Evolutionary conservation across 1,140 invertebrate genomes (phyloP).

Genomic region (Limonius californicus): DNA sequence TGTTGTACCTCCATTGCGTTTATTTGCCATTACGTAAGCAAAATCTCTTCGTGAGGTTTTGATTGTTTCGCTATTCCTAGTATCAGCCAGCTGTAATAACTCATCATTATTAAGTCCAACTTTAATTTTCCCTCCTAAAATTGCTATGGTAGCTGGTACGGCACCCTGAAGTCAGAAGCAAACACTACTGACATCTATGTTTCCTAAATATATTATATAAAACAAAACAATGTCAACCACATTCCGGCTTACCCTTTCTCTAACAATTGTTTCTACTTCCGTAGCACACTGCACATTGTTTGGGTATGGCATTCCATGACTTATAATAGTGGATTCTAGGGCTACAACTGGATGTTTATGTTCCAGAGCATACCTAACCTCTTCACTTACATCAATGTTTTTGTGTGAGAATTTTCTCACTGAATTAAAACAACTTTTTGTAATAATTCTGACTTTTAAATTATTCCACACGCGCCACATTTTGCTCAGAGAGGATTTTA

Average conservation of each 20-base stretch:
- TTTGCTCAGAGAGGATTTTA: constrained; percentile 52
- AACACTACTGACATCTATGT: not conserved
- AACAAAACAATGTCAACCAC: not conserved
- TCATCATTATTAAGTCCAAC: constrained; percentile 70
- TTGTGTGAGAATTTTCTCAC: not conserved
- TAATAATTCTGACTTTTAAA: not conserved
- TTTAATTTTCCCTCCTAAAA: constrained; percentile 79
- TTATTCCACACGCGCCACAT: not conserved
- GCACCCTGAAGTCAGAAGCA: constrained; percentile 61
- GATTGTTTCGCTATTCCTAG: constrained; percentile 49
- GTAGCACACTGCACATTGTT: constrained; percentile 84
- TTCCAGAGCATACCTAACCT: constrained; percentile 57
- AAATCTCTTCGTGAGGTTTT: constrained; percentile 89
- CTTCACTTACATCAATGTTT: constrained; percentile 35
- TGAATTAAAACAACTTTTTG: not conserved
- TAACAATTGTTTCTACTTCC: constrained; percentile 75
- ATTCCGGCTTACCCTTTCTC: constrained; percentile 54
- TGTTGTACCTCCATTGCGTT: constrained; percentile 88
- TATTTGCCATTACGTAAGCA: constrained; percentile 66
- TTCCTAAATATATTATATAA: not conserved
- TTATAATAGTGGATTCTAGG: constrained; percentile 96
- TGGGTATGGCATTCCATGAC: constrained; percentile 97
- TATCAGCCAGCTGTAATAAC: constrained; percentile 59
- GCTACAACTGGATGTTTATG: constrained; percentile 76
- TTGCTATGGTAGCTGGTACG: constrained; percentile 91